Evolutionary conservation across 1,140 invertebrate species (phyloP).

Genomic region (Yoshiicerus persimilis): DNA sequence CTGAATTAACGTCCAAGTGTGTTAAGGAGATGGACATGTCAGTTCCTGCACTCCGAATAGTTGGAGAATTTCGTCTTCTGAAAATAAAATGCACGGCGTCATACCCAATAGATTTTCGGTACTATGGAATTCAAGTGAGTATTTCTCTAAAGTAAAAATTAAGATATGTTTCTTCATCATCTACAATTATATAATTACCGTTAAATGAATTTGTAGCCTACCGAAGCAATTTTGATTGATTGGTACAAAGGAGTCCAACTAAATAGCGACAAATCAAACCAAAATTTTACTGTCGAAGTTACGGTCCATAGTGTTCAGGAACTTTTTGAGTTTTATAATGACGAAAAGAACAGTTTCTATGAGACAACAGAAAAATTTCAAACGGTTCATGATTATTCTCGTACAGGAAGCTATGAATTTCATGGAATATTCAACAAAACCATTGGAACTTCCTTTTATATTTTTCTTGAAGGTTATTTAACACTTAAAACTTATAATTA

Average conservation of each 20-base stretch:
- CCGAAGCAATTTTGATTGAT: neutral
- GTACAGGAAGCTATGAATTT: neutral
- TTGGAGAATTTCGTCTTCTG: neutral
- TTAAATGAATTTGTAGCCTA: neutral
- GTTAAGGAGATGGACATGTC: neutral
- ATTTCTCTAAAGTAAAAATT: neutral
- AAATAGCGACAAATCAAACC: neutral
- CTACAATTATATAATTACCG: neutral
- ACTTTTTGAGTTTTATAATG: neutral
- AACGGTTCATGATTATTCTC: neutral
- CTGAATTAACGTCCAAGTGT: neutral
- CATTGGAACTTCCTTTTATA: neutral
- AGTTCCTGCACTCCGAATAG: neutral
- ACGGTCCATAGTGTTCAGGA: neutral
- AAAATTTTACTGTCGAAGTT: neutral
- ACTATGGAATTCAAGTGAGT: neutral
- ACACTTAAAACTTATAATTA: neutral
- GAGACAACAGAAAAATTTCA: neutral
- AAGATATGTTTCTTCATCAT: neutral
- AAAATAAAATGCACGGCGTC: neutral
- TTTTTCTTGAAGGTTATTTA: slow-evolving; percentile 1
- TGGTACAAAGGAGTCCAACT: neutral
- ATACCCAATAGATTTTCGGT: neutral
- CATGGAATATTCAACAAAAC: neutral
- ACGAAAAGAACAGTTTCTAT: neutral